Evolutionary conservation across 2,888 invertebrate species (phyloP).

Genomic region (Sipunculus nudus): DNA sequence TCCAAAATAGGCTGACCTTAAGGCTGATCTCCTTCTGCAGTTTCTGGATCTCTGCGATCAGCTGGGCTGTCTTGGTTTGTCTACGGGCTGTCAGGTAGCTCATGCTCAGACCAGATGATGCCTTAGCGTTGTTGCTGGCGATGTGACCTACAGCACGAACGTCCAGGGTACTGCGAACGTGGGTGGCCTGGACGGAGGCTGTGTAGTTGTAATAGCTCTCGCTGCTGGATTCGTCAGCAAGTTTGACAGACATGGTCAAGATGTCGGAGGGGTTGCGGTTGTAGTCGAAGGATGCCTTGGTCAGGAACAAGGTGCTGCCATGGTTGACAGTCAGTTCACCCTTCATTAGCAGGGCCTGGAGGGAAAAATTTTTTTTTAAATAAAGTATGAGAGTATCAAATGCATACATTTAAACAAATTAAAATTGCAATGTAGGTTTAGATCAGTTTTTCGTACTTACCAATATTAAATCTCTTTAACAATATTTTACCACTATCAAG

Average conservation of each 20-base stretch:
- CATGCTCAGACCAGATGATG: conserved; percentile 6
- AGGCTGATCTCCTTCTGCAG: conserved; percentile 2
- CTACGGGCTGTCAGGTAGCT: conserved; percentile 13
- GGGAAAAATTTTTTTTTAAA: no score
- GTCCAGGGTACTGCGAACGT: conserved; percentile 12
- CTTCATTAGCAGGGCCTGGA: no score
- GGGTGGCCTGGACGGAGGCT: conserved; percentile 1
- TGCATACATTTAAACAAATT: no score
- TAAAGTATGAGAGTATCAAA: no score
- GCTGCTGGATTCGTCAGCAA: neutral
- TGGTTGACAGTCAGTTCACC: conserved; percentile 1
- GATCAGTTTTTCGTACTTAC: no score
- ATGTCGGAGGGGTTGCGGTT: conserved; percentile 8
- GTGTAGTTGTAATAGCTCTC: neutral
- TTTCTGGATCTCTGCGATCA: conserved; percentile 17
- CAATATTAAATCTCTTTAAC: no score
- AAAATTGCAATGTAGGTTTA: no score
- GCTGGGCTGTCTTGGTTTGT: neutral
- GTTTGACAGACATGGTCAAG: conserved; percentile 3
- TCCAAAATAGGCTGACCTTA: neutral
- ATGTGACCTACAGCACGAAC: conserved; percentile 2
- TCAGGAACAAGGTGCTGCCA: conserved; percentile 4
- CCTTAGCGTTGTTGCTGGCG: neutral
- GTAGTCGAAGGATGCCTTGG: conserved; percentile 13
- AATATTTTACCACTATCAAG: no score